A percentile compares a stretch with the other conserved stretches of the same genome.
Evolutionary conservation across 1,140 invertebrate genomes (phyloP).

Genomic region (Megathymus violae): DNA sequence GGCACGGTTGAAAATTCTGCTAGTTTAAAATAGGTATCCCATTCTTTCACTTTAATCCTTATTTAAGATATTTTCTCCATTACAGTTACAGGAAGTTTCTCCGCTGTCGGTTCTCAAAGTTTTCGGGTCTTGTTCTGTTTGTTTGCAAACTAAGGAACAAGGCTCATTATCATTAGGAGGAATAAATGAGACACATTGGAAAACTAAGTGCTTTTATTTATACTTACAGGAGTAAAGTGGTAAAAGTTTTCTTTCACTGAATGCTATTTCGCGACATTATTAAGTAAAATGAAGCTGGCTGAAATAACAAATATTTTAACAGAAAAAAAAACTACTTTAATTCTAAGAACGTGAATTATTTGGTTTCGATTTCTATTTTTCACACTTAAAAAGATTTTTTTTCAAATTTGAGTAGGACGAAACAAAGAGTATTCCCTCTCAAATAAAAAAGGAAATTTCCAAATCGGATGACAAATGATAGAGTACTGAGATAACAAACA

Average conservation of each 20-base stretch:
- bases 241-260: neutral
- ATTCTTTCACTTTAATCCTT: constrained; percentile 8
- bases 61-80: constrained; percentile 31
- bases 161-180: constrained; percentile 28
- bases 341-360: too few relatives aligned
- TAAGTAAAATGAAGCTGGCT: too few relatives aligned
- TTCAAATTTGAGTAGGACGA: too few relatives aligned
- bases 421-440: too few relatives aligned
- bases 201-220: constrained; percentile 11
- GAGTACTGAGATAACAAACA: too few relatives aligned
- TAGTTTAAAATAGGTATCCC: constrained; percentile 1
- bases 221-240: neutral
- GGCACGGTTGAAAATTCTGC: neutral
- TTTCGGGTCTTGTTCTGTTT: constrained; percentile 22
- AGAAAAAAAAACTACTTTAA: too few relatives aligned
- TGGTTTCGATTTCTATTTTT: too few relatives aligned
- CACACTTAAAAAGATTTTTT: too few relatives aligned
- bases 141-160: constrained; percentile 26
- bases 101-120: constrained; percentile 24
- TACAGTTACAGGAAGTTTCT: constrained; percentile 23
- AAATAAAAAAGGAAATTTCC: too few relatives aligned
- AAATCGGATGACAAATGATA: too few relatives aligned
- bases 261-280: neutral
- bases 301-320: too few relatives aligned
- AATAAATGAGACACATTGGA: constrained; percentile 23